Evolutionary conservation across 1,140 invertebrate species (phyloP), one percentile per base, ranked within the genome.

Genomic region (Amyelois transitella): DNA sequence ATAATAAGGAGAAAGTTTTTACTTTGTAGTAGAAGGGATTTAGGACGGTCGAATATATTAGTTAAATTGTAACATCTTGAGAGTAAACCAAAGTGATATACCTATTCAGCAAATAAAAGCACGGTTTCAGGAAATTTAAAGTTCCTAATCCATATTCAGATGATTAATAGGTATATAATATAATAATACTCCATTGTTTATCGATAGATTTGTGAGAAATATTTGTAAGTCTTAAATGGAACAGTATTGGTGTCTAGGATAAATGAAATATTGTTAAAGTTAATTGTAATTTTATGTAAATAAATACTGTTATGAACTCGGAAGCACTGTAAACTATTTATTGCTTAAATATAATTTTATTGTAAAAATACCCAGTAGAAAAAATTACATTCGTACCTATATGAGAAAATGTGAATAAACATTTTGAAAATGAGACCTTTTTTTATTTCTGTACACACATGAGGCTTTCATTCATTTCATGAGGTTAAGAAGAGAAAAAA

Each of bases 301-400:
- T 52, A 64, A 53, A 62, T 58, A 66, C 50, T 54, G 54, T 67
- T 63, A 63, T 63, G 43, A 38, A 66, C 62, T 48, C 43, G 54
- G n/a, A n/a, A 51, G 69, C 65, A 67, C 63, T 76, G 65, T 77
- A 69, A 66, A 74, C 66, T 82, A 82, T 82, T 82, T 82, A 82
- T 82, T 82, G 64, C 67, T 65, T 75, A 73, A 60, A 68, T 69
- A 63, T 76, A 67, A 62, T 70, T 58, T 66, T 71, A 74, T 64
- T 78, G 76, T 77, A 71, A 55, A 74, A 61, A 59, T 69, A n/a
- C n/a, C n/a, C 67, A 70, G 60, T 68, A 75, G 66, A 61, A 60
- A 78, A n/a, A 68, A 66, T 77, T 70, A 78, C 32, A 67, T 78
- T 76, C 64, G 66, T 75, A 77, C 64, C 54, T 72, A 73, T 78